Base-by-base conservation (phyloP, 2,888 invertebrate species). In the Cheilosia pagana region DNA sequence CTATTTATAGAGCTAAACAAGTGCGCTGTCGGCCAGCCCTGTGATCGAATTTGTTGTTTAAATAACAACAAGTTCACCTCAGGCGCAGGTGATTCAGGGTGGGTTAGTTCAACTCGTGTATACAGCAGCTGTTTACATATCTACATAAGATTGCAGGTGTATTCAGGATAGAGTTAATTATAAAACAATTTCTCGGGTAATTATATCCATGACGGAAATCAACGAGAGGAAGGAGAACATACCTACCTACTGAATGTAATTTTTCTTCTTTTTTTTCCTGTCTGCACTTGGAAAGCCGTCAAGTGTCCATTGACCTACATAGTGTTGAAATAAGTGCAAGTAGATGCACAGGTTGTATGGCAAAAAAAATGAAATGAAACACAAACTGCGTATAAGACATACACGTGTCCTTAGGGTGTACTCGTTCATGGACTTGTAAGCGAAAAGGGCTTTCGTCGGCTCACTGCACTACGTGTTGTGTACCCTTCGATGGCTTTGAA, bases 231-330 rank as follows among this genome's bases (percentile, higher is more conserved):
- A 50, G 23, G 23, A 50, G 21, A 21, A 59, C 8, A 41, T n/a
- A 8, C 60, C 10, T 25, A 25, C n/a, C 39, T 14, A 16, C 16
- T 25, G 8, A 50, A 57, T 28, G 67, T 50, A 39, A 25, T 31
- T 67, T 59, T 41, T 75, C 21, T 19, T 16, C 12, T 50, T 28
- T 52, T 16, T 25, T 52, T 52, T n/a, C 28, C 62, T 62, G 76
- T 77, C 76, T 77, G 45, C 70, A 70, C 76, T 70, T 53, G 25
- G 50, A 60, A 70, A 23, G 19, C 60, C 43, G 23, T 60, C 60
- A 70, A 77, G 70, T 76, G 62, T 70, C 76, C 43, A 53, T 70
- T 77, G 76, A 70, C 76, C 76, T 77, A 77, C 60, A 60, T 77
- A 45, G 62, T 70, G 60, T 53, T 53, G 53, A 77, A 60, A 77